These are phyloP conservation scores for Caenorhabditis sp. DNA, from an alignment of 2,888 invertebrate species.

Conservation along the genomic window DNA sequence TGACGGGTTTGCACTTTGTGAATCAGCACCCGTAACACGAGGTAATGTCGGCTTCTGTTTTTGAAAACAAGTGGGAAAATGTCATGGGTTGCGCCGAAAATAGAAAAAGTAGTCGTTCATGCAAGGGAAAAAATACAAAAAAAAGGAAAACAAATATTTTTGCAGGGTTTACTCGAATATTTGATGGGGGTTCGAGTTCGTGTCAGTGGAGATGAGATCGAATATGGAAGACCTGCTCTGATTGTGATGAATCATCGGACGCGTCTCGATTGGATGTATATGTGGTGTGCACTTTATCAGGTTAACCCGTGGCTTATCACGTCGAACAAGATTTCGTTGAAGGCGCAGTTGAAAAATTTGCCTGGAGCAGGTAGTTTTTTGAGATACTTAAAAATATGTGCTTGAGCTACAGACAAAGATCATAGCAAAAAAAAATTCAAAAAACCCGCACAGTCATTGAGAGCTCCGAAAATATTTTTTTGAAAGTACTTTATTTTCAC, in stretches of 20 bases:
- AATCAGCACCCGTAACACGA: neutral
- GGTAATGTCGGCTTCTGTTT: conserved; percentile 1
- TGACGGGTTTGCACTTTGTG: neutral
- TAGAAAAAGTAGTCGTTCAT: neutral
- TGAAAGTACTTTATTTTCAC: no score
- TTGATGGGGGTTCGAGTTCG: conserved; percentile 64
- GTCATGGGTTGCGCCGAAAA: neutral
- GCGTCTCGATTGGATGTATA: conserved; percentile 86
- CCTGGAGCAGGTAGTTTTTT: conserved; percentile 79
- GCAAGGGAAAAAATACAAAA: neutral
- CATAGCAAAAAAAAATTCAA: neutral
- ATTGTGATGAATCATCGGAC: conserved; percentile 82
- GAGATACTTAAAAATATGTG: conserved; percentile 73
- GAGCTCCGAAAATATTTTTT: no score
- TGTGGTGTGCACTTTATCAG: conserved; percentile 85
- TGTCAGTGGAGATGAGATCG: conserved; percentile 66
- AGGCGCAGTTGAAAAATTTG: conserved; percentile 82
- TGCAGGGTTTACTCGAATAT: conserved; percentile 67
- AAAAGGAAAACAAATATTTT: neutral
- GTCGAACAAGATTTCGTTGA: conserved; percentile 82
- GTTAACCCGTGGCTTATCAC: conserved; percentile 75
- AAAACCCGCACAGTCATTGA: no score
- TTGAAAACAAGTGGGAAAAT: neutral
- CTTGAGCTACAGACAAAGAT: no score
- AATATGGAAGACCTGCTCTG: conserved; percentile 79